Evolutionary conservation across 2,888 invertebrate genomes (phyloP), one percentile per base, ranked within the genome.

Genomic region (Sarcophaga rosellei): DNA sequence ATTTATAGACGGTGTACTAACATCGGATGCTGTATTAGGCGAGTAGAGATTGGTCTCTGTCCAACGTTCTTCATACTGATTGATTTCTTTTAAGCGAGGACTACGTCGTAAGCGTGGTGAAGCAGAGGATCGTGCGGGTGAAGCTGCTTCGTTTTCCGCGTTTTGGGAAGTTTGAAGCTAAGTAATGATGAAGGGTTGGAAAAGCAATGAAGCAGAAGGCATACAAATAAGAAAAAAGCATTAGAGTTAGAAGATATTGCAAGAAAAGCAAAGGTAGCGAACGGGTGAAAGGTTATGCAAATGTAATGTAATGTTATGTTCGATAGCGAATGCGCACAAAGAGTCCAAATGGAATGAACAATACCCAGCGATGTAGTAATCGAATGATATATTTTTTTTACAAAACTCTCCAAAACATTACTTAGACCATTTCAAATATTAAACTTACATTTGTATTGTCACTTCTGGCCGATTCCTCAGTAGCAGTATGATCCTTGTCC

Each of bases 31-130:
- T 88, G 88, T 11, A 84, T 76, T 69, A 59, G 62, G 25, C 11
- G 20, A 57, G 20, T 15, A 57, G 8, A 23, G 61, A 15, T 70
- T 77, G 0, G 81, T 68, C 70, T 89, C 89, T 1, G 88, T 88
- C 90, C 90, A 92, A 4, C 89, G 90, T 66, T 92, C 91, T 88
- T 91, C 92, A 65, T 92, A 92, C 66, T 91, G 90, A 82, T 90
- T 88, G 78, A 92, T 92, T 88, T 92, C 92, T 25, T 91, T 92
- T 20, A 92, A 89, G 57, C 91, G 92, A 59, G 93, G 93, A 88
- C 93, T 93, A 74, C 92, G 91, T 15, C 93, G 90, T 23, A 93
- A 84, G 23, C 91, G 89, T 23, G 90, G 90, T 17, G 90, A 90
- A 17, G 88, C 82, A 20, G 88, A 87, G 63, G 86, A 76, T 35